phyloP scores from a whole-genome alignment of 2,888 invertebrate genomes.

The Cheilosia variabilis region DNA sequence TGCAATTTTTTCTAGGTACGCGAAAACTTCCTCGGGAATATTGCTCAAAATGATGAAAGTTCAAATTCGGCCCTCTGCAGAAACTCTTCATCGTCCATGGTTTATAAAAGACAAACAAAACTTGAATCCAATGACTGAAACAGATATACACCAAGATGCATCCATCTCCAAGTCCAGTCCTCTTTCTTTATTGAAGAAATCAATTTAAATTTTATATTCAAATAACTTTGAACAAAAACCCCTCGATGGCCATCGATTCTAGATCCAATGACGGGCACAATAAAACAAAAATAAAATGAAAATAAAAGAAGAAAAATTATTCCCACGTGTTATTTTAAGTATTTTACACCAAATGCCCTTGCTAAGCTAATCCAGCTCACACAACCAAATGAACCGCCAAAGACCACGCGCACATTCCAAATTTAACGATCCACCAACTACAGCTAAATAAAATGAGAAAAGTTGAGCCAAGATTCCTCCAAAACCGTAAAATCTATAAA shows the following conservation, averaged over 20 bases:
- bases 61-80: too few relatives aligned
- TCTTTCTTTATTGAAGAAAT: too few relatives aligned
- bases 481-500: constrained; percentile 41
- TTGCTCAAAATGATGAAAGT: too few relatives aligned
- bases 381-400: background rate
- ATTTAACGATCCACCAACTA: constrained; percentile 27
- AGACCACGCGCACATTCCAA: background rate
- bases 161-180: too few relatives aligned
- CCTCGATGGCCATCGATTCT: background rate
- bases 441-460: constrained; percentile 46
- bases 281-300: background rate
- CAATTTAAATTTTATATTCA: too few relatives aligned
- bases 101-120: too few relatives aligned
- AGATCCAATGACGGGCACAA: background rate
- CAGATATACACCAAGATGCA: too few relatives aligned
- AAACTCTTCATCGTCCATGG: too few relatives aligned
- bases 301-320: too few relatives aligned
- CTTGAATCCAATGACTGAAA: too few relatives aligned
- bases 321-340: background rate
- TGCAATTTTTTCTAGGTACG: too few relatives aligned
- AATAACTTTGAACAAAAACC: background rate
- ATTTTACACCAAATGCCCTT: background rate
- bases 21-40: too few relatives aligned
- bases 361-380: background rate
- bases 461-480: constrained; percentile 29